Conservation (phyloP, 2,888 invertebrate species). For the Scaeva pyrastri region DNA sequence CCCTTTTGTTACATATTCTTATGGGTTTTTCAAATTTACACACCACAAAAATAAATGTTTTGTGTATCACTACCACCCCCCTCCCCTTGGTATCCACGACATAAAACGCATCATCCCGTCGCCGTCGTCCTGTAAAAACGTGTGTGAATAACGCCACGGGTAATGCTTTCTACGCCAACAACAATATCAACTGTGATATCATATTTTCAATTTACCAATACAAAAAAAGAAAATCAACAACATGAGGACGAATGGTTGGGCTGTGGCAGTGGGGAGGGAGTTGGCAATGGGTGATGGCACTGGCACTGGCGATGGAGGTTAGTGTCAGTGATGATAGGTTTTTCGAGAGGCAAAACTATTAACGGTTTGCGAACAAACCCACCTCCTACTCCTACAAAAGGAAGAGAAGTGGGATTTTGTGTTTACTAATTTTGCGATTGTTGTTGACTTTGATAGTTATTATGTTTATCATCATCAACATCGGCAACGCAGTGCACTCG, state of each 20-base stretch:
- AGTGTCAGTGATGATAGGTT: background rate
- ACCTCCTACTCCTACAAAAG: background rate
- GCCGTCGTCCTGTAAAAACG: slow-evolving; percentile 27
- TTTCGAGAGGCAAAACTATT: background rate
- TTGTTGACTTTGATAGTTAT: slow-evolving; percentile 75
- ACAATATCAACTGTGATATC: slow-evolving; percentile 39
- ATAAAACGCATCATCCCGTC: too few relatives aligned
- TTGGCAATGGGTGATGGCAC: too few relatives aligned
- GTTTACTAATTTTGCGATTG: slow-evolving; percentile 73
- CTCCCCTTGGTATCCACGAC: slow-evolving; percentile 8
- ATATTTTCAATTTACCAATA: slow-evolving; percentile 66
- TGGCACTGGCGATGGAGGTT: background rate
- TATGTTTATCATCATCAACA: slow-evolving; percentile 64
- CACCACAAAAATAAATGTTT: slow-evolving; percentile 33
- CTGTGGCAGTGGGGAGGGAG: too few relatives aligned
- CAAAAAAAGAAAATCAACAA: slow-evolving; percentile 2
- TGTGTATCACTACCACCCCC: background rate
- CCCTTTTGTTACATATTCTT: slow-evolving; percentile 1
- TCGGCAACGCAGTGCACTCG: slow-evolving; percentile 4
- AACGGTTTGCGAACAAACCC: background rate
- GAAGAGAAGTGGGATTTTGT: slow-evolving; percentile 25
- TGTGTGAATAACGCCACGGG: slow-evolving; percentile 28
- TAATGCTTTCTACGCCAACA: slow-evolving; percentile 44
- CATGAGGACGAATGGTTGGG: background rate
- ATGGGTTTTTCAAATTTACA: slow-evolving; percentile 4